Evolutionary conservation across 2,797 vertebrate genomes (phyloP).

Genomic region (Pipistrellus kuhlii): DNA sequence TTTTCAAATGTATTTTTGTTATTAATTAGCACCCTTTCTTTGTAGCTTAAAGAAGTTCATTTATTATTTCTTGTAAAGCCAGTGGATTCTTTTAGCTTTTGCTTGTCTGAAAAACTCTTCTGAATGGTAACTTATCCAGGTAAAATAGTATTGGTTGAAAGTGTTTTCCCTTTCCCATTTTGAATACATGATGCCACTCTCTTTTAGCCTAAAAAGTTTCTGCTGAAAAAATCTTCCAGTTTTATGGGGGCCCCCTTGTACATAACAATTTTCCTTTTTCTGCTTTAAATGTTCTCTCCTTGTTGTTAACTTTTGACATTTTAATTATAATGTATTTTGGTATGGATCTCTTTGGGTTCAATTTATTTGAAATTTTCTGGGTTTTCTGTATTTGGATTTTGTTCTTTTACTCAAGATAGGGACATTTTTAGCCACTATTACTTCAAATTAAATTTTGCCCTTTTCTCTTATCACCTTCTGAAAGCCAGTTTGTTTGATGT

Average conservation of each 20-base stretch:
- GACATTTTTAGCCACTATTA: neutral
- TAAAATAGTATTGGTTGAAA: neutral
- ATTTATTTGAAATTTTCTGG: neutral
- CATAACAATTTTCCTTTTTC: neutral
- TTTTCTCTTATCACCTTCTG: neutral
- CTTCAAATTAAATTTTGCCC: neutral
- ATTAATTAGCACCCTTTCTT: neutral
- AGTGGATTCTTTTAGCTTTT: neutral
- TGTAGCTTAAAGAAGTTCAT: neutral
- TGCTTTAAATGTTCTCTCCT: neutral
- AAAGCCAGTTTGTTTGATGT: neutral
- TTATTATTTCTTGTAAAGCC: neutral
- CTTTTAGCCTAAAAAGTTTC: neutral
- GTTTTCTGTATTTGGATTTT: neutral
- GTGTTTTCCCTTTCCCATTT: neutral
- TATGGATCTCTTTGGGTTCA: neutral
- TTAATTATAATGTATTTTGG: neutral
- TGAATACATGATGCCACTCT: neutral
- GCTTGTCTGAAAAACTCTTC: neutral
- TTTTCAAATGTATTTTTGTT: neutral
- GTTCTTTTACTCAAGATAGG: neutral
- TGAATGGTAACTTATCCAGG: neutral
- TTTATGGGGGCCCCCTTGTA: neutral
- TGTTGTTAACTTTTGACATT: neutral
- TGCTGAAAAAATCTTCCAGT: neutral